Conservation (phyloP, 2,113 vertebrate species). For the Coracopsis vasa region DNA sequence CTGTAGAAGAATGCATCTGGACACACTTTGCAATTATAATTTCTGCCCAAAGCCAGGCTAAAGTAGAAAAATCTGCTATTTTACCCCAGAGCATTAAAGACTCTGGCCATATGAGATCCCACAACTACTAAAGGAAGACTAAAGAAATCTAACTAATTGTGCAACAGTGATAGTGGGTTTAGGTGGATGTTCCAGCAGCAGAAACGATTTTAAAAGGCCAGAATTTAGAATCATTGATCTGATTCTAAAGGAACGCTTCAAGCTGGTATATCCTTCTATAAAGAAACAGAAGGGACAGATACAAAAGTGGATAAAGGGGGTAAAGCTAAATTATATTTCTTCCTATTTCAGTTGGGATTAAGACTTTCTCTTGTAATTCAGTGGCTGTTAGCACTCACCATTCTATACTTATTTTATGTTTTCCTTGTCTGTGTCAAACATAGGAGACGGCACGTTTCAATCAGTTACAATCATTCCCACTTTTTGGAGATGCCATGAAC, state of each 20-base stretch:
- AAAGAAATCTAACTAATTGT: not conserved
- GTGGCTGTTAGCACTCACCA: not conserved
- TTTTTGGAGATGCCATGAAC: not conserved
- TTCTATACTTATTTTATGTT: not conserved
- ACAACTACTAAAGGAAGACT: not conserved
- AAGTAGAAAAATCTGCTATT: not conserved
- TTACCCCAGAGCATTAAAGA: not conserved
- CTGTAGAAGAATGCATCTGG: not conserved
- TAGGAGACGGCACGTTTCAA: not conserved
- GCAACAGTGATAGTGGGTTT: not conserved
- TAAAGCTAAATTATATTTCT: not conserved
- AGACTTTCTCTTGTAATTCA: not conserved
- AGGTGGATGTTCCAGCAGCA: not conserved
- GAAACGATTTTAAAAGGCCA: not conserved
- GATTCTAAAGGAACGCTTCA: not conserved
- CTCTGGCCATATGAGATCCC: not conserved
- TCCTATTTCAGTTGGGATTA: not conserved
- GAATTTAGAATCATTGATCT: not conserved
- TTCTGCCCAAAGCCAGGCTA: not conserved
- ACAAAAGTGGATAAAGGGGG: not conserved
- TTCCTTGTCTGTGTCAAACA: not conserved
- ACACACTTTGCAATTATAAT: not conserved
- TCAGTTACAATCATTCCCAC: not conserved
- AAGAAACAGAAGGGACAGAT: not conserved
- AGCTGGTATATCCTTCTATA: not conserved